A percentile compares a stretch with the other conserved stretches of the same genome.
These are phyloP conservation scores for Caloenas nicobarica DNA, from an alignment of 2,113 vertebrate species.

Conservation along the genomic window DNA sequence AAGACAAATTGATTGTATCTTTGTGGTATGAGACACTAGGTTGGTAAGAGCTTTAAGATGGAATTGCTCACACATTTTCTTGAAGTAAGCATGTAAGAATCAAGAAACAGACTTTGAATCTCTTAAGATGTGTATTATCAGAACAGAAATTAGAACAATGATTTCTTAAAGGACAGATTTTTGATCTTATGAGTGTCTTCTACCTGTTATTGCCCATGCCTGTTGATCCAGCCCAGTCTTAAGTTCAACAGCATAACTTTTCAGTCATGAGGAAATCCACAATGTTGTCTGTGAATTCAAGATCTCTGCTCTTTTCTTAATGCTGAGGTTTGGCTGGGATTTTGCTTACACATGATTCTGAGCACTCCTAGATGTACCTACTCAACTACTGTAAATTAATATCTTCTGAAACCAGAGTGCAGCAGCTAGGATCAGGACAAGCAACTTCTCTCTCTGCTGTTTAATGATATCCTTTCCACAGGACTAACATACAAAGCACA, in stretches of 20 bases:
- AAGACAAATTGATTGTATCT: neutral
- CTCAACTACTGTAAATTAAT: neutral
- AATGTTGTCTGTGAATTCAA: neutral
- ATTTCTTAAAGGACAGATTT: neutral
- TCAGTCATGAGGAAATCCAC: neutral
- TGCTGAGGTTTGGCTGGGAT: neutral
- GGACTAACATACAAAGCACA: neutral
- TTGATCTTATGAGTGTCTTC: neutral
- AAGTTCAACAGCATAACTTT: neutral
- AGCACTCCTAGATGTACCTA: neutral
- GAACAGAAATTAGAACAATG: neutral
- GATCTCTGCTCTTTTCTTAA: neutral
- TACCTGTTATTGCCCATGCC: neutral
- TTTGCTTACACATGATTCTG: neutral
- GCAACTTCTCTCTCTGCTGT: neutral
- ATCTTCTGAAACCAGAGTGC: neutral
- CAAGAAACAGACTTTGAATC: neutral
- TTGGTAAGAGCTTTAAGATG: neutral
- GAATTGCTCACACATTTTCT: neutral
- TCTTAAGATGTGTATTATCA: neutral
- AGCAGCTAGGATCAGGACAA: neutral
- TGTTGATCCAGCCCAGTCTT: neutral
- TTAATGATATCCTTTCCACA: neutral
- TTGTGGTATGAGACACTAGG: neutral
- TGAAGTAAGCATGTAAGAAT: neutral